phyloP scores from a whole-genome alignment of 1,140 invertebrate genomes.

The Piezodorus guildinii region DNA sequence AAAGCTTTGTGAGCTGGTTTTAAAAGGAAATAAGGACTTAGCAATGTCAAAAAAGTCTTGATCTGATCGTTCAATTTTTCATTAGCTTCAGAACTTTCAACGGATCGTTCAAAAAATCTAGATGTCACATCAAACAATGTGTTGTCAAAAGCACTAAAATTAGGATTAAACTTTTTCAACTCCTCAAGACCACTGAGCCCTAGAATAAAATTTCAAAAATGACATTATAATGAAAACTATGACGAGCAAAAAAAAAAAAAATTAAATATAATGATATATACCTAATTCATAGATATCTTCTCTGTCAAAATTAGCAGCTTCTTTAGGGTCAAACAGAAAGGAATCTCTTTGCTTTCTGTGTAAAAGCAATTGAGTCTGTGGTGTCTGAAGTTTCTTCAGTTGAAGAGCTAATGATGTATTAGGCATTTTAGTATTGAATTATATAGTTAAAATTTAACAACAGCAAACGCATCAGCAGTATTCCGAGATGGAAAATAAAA shows the following conservation, averaged over 20 bases:
- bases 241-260: not conserved
- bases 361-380: constrained; percentile 59
- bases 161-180: constrained; percentile 53
- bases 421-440: constrained; percentile 23
- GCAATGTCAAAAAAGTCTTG: constrained; percentile 61
- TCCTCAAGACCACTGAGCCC: constrained; percentile 69
- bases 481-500: too few species aligned
- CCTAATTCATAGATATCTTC: constrained; percentile 77
- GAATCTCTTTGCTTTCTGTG: constrained; percentile 60
- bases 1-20: constrained; percentile 75
- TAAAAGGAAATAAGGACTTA: constrained; percentile 79
- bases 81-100: constrained; percentile 64
- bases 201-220: constrained; percentile 23
- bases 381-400: constrained; percentile 62
- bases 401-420: constrained; percentile 71
- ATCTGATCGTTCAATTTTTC: constrained; percentile 61
- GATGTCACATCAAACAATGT: constrained; percentile 64
- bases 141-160: constrained; percentile 59
- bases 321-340: constrained; percentile 75
- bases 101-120: constrained; percentile 63
- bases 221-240: not conserved
- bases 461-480: too few species aligned
- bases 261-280: constrained; percentile 29
- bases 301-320: constrained; percentile 72
- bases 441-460: not conserved